Conservation (phyloP, 2,113 vertebrate species). For the Calyptomena viridis region DNA sequence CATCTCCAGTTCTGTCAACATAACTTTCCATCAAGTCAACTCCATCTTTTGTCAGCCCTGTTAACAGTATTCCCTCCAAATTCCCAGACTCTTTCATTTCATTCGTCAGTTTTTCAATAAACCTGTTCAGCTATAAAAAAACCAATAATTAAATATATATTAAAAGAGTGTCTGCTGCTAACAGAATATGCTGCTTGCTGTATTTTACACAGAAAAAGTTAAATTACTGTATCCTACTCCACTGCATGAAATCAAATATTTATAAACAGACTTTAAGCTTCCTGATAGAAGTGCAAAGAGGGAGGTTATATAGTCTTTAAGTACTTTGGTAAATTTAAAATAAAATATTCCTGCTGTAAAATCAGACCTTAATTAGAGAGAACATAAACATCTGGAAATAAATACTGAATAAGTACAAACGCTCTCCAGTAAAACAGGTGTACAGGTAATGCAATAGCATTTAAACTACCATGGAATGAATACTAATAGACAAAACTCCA, state of each 20-base stretch:
- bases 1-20: slow-evolving; percentile 93
- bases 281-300: not conserved
- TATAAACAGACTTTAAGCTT: not conserved
- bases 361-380: not conserved
- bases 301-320: not conserved
- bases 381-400: not conserved
- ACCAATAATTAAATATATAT: not conserved
- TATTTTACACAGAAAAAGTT: not conserved
- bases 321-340: not conserved
- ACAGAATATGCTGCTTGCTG: not conserved
- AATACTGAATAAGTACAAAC: not conserved
- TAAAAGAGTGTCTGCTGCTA: not conserved
- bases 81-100: slow-evolving; percentile 97
- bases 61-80: slow-evolving; percentile 95
- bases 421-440: not conserved
- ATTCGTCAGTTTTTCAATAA: slow-evolving; percentile 92
- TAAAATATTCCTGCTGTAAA: not conserved
- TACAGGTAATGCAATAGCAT: not conserved
- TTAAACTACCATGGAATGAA: not conserved
- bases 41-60: slow-evolving; percentile 94
- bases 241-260: not conserved
- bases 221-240: not conserved
- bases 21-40: slow-evolving; percentile 99
- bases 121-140: slow-evolving; percentile 85
- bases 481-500: not conserved